Conservation (phyloP, 1,140 invertebrate species). For the Akabosia matsudoensis region DNA sequence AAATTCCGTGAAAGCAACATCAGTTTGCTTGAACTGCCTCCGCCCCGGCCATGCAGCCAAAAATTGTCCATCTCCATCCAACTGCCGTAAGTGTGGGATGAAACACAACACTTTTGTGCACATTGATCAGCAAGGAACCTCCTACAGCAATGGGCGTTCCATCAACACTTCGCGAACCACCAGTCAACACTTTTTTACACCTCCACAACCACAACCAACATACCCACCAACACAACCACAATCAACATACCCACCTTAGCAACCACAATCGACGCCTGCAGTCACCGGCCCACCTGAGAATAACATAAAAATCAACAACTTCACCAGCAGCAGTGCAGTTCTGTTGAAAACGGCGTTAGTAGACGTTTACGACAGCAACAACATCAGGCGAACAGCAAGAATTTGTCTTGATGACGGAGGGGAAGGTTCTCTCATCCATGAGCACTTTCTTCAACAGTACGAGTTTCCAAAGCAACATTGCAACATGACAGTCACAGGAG, state of each 20-base stretch:
- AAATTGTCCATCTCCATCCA: background rate
- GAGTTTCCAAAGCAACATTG: background rate
- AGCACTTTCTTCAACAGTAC: background rate
- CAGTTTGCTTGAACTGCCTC: background rate
- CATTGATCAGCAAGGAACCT: background rate
- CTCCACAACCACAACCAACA: no score
- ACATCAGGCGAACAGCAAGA: background rate
- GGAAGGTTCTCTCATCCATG: background rate
- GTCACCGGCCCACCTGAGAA: no score
- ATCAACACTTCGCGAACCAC: no score
- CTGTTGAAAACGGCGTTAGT: background rate
- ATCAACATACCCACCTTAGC: no score
- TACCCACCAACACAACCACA: no score
- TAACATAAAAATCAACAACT: background rate
- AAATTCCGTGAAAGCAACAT: background rate
- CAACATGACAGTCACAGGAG: background rate
- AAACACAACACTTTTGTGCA: background rate
- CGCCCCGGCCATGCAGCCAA: background rate
- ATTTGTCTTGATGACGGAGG: background rate
- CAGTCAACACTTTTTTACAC: no score
- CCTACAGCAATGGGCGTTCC: no score
- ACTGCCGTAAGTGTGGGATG: background rate
- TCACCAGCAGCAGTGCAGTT: background rate
- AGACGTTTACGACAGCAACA: background rate
- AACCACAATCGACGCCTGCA: no score